Evolutionary conservation across 2,888 invertebrate species (phyloP).

Genomic region (Cepaea hortensis): DNA sequence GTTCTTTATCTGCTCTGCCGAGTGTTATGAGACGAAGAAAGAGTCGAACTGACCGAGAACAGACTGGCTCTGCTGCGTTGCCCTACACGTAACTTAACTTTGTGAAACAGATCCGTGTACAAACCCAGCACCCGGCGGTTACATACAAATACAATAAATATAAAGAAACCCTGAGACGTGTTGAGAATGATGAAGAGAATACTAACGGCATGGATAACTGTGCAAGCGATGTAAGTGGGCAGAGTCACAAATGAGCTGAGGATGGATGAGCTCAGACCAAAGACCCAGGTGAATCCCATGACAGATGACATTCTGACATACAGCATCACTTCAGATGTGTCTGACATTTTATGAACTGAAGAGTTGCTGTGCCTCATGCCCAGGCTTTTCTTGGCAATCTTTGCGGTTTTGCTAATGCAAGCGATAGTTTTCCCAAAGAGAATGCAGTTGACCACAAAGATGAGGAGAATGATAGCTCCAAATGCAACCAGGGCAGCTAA

Average conservation of each 20-base stretch:
- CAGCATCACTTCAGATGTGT: constrained; percentile 67
- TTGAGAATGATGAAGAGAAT: constrained; percentile 69
- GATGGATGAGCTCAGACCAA: constrained; percentile 67
- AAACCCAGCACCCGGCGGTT: constrained; percentile 63
- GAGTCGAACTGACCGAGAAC: background rate
- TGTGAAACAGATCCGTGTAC: constrained; percentile 55
- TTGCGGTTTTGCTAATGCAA: constrained; percentile 62
- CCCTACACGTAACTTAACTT: constrained; percentile 15
- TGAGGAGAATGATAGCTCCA: constrained; percentile 66
- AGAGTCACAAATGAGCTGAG: constrained; percentile 62
- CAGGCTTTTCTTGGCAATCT: constrained; percentile 54
- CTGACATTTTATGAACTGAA: constrained; percentile 59
- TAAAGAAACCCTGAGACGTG: constrained; percentile 70
- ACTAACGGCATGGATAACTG: constrained; percentile 60
- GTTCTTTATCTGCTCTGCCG: background rate
- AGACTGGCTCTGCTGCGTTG: background rate
- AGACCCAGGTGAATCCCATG: constrained; percentile 73
- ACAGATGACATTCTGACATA: constrained; percentile 72
- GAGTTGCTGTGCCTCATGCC: constrained; percentile 53
- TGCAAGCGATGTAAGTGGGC: constrained; percentile 58
- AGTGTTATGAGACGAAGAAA: background rate
- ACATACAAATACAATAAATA: constrained; percentile 68
- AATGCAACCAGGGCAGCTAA: constrained; percentile 66
- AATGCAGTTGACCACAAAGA: constrained; percentile 62
- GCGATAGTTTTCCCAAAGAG: constrained; percentile 67